Percentiles rank a stretch among this genome's conserved stretches.
These are phyloP conservation scores for Hypsopygia costalis DNA, from an alignment of 2,888 invertebrate species.

Conservation along the genomic window DNA sequence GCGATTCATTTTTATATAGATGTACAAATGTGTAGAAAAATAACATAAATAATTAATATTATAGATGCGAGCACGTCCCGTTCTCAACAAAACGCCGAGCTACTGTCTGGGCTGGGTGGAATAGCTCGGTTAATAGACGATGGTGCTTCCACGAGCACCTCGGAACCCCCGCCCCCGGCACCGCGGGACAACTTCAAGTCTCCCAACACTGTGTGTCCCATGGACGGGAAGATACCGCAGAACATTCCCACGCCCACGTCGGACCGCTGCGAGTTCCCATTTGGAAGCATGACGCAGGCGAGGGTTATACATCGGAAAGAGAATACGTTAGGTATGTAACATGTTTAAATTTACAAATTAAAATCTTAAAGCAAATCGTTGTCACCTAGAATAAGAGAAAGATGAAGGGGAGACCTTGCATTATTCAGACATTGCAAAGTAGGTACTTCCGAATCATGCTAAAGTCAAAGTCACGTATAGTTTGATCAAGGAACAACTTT, in stretches of 20 bases:
- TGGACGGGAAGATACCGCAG: constrained; percentile 86
- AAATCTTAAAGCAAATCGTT: no score
- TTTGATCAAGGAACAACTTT: no score
- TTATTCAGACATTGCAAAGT: no score
- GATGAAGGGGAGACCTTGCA: no score
- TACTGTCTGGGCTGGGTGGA: constrained; percentile 59
- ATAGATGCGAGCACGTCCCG: constrained; percentile 61
- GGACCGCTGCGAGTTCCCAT: constrained; percentile 87
- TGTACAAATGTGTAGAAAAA: no score
- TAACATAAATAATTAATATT: background rate
- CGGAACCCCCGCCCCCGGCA: constrained; percentile 25
- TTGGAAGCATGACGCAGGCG: constrained; percentile 95
- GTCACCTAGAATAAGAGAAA: no score
- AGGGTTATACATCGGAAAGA: constrained; percentile 91
- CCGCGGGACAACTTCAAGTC: constrained; percentile 83
- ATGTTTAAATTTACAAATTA: no score
- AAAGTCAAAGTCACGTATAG: no score
- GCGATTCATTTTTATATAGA: no score
- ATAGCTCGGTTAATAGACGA: constrained; percentile 56
- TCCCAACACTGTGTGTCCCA: constrained; percentile 94
- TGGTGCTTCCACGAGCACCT: constrained; percentile 36
- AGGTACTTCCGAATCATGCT: no score
- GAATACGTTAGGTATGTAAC: constrained; percentile 70
- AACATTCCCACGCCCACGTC: constrained; percentile 75
- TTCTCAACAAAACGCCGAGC: constrained; percentile 50